phyloP scores from a whole-genome alignment of 2,888 invertebrate species.

The Drosophila picticornis region DNA sequence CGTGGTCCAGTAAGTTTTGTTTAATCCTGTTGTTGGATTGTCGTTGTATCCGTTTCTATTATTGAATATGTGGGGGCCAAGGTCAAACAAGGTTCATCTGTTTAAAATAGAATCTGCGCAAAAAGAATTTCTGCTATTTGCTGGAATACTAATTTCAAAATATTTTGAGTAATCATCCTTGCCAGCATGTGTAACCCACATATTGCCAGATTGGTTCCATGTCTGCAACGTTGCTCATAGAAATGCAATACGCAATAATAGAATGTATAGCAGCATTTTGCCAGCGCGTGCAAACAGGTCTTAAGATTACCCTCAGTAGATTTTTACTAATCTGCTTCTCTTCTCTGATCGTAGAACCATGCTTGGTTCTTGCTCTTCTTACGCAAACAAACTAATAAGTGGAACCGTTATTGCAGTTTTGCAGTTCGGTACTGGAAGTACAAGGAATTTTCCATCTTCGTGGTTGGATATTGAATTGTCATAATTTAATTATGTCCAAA shows the following conservation, averaged over 20 bases:
- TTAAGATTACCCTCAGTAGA: no score
- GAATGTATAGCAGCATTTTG: no score
- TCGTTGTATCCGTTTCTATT: not conserved
- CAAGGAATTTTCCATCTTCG: not conserved
- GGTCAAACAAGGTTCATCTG: not conserved
- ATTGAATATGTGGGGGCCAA: not conserved
- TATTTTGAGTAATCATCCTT: no score
- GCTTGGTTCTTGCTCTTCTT: no score
- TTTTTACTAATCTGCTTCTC: no score
- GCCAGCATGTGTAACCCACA: no score
- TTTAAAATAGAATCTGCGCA: not conserved
- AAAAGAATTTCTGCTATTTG: not conserved
- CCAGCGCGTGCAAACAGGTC: no score
- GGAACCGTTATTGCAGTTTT: no score
- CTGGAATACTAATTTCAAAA: no score
- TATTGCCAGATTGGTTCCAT: not conserved
- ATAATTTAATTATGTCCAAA: not conserved
- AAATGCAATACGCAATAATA: not conserved
- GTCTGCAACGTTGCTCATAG: not conserved
- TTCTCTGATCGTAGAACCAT: no score
- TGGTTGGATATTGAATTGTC: not conserved
- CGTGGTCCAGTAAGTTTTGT: slow-evolving; percentile 76
- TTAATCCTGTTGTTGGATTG: not conserved
- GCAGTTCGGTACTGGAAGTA: not conserved
- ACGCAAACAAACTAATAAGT: no score